Evolutionary conservation across 2,113 vertebrate species (phyloP).

Genomic region (Casuarius casuarius): DNA sequence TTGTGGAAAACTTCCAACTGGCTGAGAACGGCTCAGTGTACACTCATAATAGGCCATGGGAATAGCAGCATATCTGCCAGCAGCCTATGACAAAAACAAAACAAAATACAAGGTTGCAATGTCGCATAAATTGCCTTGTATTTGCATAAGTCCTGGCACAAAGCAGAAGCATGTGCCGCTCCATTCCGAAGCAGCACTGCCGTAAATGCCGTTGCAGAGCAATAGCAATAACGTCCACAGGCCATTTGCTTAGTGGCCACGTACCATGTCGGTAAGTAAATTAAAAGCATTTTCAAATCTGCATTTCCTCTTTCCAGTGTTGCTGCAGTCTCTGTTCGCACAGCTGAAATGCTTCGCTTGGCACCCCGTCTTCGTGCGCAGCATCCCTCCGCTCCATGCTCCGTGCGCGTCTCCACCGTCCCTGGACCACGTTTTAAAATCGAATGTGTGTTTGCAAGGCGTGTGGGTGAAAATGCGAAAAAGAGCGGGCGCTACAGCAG

Average conservation of each 20-base stretch:
- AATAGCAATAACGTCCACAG: neutral
- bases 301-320: too few species aligned
- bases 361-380: neutral
- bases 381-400: accelerated
- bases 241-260: neutral
- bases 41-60: neutral
- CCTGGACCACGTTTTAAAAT: neutral
- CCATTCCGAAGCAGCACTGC: accelerated
- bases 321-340: too few species aligned
- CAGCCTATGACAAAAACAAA: neutral
- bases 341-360: too few species aligned
- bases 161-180: neutral
- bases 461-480: neutral
- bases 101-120: neutral
- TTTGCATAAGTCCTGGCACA: neutral
- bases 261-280: neutral
- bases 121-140: neutral
- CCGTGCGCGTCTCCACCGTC: neutral
- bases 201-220: neutral
- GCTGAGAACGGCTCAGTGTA: neutral
- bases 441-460: neutral
- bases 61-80: neutral
- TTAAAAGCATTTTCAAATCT: neutral
- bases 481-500: neutral
- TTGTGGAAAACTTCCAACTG: slow-evolving; percentile 58